Conservation (phyloP, 2,888 invertebrate species). For the Tholera decimalis region DNA sequence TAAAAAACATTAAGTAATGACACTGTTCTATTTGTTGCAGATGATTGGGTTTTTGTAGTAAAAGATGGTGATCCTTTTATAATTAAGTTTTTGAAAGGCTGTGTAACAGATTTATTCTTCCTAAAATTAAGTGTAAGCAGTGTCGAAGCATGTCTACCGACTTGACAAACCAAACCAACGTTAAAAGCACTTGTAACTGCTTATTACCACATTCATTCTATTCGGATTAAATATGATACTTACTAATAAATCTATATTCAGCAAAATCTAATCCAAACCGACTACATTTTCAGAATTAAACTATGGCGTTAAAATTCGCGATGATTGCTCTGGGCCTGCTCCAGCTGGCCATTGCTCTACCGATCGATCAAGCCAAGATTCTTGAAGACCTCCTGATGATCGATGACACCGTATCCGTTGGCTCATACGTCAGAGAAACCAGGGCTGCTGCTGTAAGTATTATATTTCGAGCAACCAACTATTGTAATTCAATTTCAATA, state of each 20-base stretch:
- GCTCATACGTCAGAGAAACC: conserved; percentile 91
- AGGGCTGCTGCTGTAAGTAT: conserved; percentile 90
- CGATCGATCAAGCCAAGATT: conserved; percentile 73
- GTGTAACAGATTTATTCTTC: background rate
- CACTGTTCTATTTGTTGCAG: conserved; percentile 54
- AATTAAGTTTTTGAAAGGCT: background rate
- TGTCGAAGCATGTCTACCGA: background rate
- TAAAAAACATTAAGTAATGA: conserved; percentile 63
- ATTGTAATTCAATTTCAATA: conserved; percentile 22
- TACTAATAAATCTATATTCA: background rate
- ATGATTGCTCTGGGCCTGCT: conserved; percentile 75
- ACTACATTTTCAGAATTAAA: conserved; percentile 36
- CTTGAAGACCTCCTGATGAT: conserved; percentile 83
- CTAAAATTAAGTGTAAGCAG: background rate
- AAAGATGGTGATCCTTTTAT: conserved; percentile 4
- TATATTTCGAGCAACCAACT: too few species aligned
- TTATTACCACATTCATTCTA: background rate
- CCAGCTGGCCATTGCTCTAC: conserved; percentile 74
- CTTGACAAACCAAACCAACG: background rate
- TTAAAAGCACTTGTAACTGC: background rate
- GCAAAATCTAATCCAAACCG: background rate
- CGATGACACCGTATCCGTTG: conserved; percentile 90
- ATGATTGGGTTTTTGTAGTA: conserved; percentile 45
- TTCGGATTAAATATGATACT: background rate
- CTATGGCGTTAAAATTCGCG: conserved; percentile 74